A percentile compares a stretch with the other conserved stretches of the same genome.
phyloP scores from a whole-genome alignment of 2,797 vertebrate genomes.

The Nyctibius grandis region DNA sequence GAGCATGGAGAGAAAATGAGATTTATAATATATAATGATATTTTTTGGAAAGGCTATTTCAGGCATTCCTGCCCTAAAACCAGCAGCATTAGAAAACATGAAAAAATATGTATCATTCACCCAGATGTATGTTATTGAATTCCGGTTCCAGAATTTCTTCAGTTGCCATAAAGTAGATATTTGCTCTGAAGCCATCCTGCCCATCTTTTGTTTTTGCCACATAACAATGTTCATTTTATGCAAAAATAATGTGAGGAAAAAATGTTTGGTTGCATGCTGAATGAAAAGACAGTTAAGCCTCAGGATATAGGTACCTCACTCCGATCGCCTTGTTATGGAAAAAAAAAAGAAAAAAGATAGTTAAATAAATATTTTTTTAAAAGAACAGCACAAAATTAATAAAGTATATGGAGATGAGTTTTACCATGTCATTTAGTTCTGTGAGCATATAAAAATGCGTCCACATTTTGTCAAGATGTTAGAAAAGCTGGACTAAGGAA shows the following conservation, averaged over 20 bases:
- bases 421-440: not conserved
- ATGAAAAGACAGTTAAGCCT: not conserved
- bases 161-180: not conserved
- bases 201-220: not conserved
- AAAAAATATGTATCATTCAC: not conserved
- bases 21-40: not conserved
- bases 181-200: not conserved
- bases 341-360: too few relatives aligned
- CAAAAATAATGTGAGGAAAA: not conserved
- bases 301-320: not conserved
- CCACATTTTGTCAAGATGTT: not conserved
- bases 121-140: not conserved
- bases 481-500: not conserved
- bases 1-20: not conserved
- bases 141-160: not conserved
- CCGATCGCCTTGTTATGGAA: fast-evolving
- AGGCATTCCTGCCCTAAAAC: not conserved
- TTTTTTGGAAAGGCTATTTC: not conserved
- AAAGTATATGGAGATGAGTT: not conserved
- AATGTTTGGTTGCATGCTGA: not conserved
- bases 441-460: not conserved
- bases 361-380: not conserved
- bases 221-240: fast-evolving
- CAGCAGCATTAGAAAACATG: not conserved
- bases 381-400: not conserved